phyloP scores from a whole-genome alignment of 2,888 invertebrate species.

The Drosophila anomalata region DNA sequence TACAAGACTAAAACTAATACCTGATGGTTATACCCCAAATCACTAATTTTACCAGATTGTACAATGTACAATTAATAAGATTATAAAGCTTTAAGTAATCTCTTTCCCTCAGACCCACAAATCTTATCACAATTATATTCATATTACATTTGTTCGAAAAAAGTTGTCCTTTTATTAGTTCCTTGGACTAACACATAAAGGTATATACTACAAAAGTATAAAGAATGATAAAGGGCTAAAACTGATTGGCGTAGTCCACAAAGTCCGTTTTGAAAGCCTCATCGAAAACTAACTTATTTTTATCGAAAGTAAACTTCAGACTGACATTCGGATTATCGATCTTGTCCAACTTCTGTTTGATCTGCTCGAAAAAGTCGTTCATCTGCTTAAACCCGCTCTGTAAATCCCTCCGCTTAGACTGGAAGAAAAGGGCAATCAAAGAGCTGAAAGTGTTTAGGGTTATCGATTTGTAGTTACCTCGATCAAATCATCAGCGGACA shows the following conservation, averaged over 20 bases:
- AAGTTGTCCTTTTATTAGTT: too few species aligned
- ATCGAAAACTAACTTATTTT: background rate
- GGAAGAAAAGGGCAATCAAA: background rate
- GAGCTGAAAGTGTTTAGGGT: background rate
- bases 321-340: background rate
- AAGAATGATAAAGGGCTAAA: background rate
- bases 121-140: too few species aligned
- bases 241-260: conserved; percentile 14
- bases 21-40: too few species aligned
- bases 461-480: conserved; percentile 6
- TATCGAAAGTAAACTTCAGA: background rate
- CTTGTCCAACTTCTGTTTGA: background rate
- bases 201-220: too few species aligned
- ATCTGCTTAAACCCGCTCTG: background rate
- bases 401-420: background rate
- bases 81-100: too few species aligned
- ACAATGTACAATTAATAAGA: too few species aligned
- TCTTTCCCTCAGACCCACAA: too few species aligned
- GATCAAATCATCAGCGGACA: accelerated
- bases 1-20: too few species aligned
- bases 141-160: too few species aligned
- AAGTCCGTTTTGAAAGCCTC: conserved; percentile 1
- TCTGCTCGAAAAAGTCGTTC: background rate
- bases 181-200: too few species aligned
- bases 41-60: too few species aligned